A percentile compares a stretch with the other conserved stretches of the same genome.
Conservation (phyloP, 2,797 vertebrate species). For the Aldrovandia affinis region DNA sequence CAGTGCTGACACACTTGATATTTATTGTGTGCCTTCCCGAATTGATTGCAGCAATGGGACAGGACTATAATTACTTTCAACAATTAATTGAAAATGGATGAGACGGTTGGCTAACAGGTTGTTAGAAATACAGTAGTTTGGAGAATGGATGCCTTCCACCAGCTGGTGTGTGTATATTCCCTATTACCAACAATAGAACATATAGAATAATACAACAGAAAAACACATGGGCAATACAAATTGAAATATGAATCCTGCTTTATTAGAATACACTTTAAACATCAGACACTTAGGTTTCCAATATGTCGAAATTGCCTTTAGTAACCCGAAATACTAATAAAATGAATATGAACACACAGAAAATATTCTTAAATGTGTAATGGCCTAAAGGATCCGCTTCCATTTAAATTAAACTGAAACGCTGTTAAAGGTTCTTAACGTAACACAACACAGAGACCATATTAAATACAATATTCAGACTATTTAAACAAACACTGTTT, state of each 20-base stretch:
- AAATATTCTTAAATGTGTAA: constrained; percentile 11
- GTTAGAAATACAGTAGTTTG: too few relatives aligned
- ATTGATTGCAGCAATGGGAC: too few relatives aligned
- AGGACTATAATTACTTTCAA: too few relatives aligned
- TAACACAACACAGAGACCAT: not conserved
- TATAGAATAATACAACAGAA: too few relatives aligned
- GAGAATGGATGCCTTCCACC: too few relatives aligned
- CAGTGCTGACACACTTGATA: not conserved
- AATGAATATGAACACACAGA: not conserved
- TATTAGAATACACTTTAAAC: constrained; percentile 11
- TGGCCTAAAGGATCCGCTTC: not conserved
- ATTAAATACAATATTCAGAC: not conserved
- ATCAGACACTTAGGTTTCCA: not conserved
- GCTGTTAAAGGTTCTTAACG: not conserved
- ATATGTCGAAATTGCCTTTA: not conserved
- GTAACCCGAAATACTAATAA: not conserved
- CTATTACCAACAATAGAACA: too few relatives aligned
- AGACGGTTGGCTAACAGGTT: too few relatives aligned
- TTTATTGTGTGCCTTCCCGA: too few relatives aligned
- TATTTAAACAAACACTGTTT: not conserved
- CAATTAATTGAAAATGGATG: too few relatives aligned
- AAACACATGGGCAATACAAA: too few relatives aligned
- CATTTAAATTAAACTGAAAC: not conserved
- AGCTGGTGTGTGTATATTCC: too few relatives aligned
- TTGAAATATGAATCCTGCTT: not conserved